Base-by-base conservation (phyloP, 2,113 vertebrate species). In the Cepphus grylle region DNA sequence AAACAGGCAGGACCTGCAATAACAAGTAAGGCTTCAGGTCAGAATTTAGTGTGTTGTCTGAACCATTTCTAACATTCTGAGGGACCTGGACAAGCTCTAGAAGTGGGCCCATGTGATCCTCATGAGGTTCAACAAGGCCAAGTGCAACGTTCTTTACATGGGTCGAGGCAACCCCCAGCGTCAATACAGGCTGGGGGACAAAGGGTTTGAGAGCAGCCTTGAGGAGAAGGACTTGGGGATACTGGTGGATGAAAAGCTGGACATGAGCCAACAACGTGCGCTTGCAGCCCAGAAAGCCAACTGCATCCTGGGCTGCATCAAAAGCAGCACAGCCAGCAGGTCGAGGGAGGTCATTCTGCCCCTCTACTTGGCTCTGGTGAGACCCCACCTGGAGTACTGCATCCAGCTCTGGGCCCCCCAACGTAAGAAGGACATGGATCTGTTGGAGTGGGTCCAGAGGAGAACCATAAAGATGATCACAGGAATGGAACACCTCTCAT, bases 211-310 rank as follows among this genome's bases (percentile, higher is more conserved):
- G 10, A 61, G 15, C 27, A 69, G 4, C 16, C 20, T 29, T 40
- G 23, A 0, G 0, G 12, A 47, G 30, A 42, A 58, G 34, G 36
- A 32, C 26, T 66, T 36, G 26, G 6, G 27, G 36, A 2, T 29
- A 12, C 15, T 61, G 15, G 12, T 50, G 32, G 12, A 23, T 61
- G 38, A 53, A 52, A 56, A 49, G 20, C 25, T 30, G 23, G 8
- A 9, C 8, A 5, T 26, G 42, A 58, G 19, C 67, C 2, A 1
- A 2, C n/a, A 30, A 2, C n/a, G 25, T 15, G 26, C 0, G 0
- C 25, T 77, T 1, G 3, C 36, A 67, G n/a, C 15, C 9, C 20
- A 42, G 59, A 42, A 42, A 9, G n/a, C 30, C 34, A 70, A 12
- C 32, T 1, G 0, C 15, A 23, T 29, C 34, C 40, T 71, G 26